Evolutionary conservation across 2,797 vertebrate species (phyloP).

Genomic region (Aselliscus stoliczkanus): DNA sequence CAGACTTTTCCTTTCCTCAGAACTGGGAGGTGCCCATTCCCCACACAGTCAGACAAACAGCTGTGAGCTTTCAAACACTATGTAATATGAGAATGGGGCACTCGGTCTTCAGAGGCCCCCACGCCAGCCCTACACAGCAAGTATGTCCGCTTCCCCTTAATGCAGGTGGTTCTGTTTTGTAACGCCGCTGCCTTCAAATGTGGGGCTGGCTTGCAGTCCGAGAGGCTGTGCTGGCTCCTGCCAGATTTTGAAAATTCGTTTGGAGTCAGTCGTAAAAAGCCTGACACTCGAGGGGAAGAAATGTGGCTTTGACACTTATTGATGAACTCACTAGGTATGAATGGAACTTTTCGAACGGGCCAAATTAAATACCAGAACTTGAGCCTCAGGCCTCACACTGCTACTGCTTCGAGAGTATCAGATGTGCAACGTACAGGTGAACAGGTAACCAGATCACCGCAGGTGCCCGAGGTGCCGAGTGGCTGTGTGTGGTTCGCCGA

Average conservation of each 20-base stretch:
- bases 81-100: background rate
- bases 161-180: background rate
- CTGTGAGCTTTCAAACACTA: background rate
- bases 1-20: background rate
- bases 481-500: background rate
- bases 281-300: background rate
- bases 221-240: background rate
- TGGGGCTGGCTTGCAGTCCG: background rate
- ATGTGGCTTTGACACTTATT: background rate
- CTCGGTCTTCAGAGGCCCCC: background rate
- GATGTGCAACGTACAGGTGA: background rate
- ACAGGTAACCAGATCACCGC: background rate
- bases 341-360: background rate
- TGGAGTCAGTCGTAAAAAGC: background rate
- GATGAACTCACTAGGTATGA: background rate
- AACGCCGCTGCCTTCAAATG: background rate
- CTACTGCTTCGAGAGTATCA: background rate
- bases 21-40: background rate
- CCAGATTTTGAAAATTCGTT: background rate
- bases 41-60: background rate
- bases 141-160: background rate
- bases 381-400: background rate
- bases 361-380: background rate
- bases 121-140: fast-evolving
- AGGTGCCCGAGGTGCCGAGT: background rate